Evolutionary conservation across 2,888 invertebrate species (phyloP), one percentile per base, ranked within the genome.

Genomic region (Altica lythri): DNA sequence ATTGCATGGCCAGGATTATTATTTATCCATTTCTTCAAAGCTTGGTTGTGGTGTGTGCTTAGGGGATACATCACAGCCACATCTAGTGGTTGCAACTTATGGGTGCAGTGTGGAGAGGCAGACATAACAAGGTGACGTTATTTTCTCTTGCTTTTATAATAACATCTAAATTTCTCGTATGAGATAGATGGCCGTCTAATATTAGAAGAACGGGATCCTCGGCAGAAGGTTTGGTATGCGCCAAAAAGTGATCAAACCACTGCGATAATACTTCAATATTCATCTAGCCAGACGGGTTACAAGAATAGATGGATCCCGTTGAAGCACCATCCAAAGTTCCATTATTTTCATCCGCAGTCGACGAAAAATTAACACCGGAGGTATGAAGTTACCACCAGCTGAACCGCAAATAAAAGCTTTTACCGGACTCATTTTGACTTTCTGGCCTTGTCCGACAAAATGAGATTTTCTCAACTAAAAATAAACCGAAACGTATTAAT

Each of bases 181-280:
- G 57, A 1, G 50, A 45, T 32, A 49, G 16, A 25, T 57, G 45
- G 6, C 49, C 53, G 37, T 57, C 50, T 18, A 45, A 47, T 10
- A 56, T 46, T 13, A 59, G 18, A 8, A 59, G 19, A 6, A 19
- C 59, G 5, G 54, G 54, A 16, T 59, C 55, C 4, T 69, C 68
- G 53, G 60, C 59, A 5, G 68, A 56, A 27, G 70, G 62, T 52
- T 62, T 62, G 25, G 62, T 57, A 44, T 65, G 62, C 30, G 35
- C 47, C 51, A 74, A 53, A 61, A 78, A 78, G 64, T 77, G 72
- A 38, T 70, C 59, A 55, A 76, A 72, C 71, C 71, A 73, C 32
- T 64, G 22, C 2, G 60, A 42, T 63, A 73, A 72, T 30, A 71
- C 61, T 4, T 72, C 68, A 13, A 59, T 35, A 34, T 65, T 67